These are phyloP conservation scores for Cyprinodon tularosa DNA, from an alignment of 2,113 vertebrate genomes.

Conservation along the genomic window DNA sequence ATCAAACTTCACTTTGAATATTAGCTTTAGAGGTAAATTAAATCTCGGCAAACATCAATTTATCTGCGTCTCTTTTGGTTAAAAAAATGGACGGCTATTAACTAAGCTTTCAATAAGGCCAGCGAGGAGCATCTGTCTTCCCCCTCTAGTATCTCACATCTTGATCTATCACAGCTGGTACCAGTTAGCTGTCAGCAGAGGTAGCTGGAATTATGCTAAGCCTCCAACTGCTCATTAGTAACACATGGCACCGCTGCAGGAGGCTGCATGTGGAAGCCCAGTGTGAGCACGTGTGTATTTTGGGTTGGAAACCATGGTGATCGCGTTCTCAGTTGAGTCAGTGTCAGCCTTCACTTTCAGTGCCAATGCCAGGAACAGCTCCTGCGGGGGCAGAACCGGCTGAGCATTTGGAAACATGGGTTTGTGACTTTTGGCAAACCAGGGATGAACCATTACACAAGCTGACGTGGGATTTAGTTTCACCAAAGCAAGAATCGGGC, in stretches of 20 bases:
- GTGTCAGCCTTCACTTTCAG: constrained; percentile 46
- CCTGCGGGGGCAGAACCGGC: constrained; percentile 49
- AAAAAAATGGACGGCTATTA: neutral
- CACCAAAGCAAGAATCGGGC: neutral
- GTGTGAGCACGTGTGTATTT: constrained; percentile 20
- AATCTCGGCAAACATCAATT: neutral
- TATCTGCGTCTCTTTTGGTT: constrained; percentile 1
- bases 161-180: constrained; percentile 42
- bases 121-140: constrained; percentile 9
- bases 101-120: neutral
- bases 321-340: constrained; percentile 32
- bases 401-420: constrained; percentile 23
- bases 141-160: constrained; percentile 3
- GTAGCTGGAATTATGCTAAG: constrained; percentile 30
- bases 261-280: constrained; percentile 15
- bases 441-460: neutral
- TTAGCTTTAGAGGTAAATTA: neutral
- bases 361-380: constrained; percentile 46
- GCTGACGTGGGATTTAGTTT: neutral
- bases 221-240: constrained; percentile 53
- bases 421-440: constrained; percentile 24
- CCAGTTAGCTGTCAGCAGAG: constrained; percentile 41
- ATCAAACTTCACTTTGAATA: neutral
- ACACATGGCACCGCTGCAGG: constrained; percentile 47
- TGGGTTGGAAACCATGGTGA: constrained; percentile 55